Conservation (phyloP, 1,140 invertebrate genomes). For the Coenobita brevimanus region DNA sequence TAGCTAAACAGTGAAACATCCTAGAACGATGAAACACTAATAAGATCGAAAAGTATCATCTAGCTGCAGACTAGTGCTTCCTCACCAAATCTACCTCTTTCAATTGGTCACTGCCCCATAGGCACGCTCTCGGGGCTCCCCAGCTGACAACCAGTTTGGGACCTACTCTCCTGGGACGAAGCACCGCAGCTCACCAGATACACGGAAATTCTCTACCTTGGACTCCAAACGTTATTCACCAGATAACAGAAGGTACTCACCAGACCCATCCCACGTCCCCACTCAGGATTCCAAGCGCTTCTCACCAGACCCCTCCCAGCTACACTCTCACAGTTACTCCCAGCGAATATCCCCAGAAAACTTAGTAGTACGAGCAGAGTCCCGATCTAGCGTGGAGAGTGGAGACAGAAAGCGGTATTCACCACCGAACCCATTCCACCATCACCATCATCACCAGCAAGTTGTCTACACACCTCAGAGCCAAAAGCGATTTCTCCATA, state of each 20-base stretch:
- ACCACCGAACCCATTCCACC: conserved; percentile 35
- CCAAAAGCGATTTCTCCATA: conserved; percentile 66
- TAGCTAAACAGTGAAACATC: no score
- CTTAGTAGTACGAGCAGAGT: conserved; percentile 54
- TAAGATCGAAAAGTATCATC: no score
- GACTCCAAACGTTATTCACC: conserved; percentile 65
- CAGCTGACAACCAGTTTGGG: conserved; percentile 66
- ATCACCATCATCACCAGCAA: conserved; percentile 45
- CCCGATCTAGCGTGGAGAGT: conserved; percentile 62
- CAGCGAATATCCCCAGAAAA: conserved; percentile 58
- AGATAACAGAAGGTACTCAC: conserved; percentile 56
- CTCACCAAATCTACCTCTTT: no score
- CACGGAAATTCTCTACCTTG: conserved; percentile 64
- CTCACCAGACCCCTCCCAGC: no score
- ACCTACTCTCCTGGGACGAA: conserved; percentile 68
- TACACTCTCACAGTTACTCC: background rate
- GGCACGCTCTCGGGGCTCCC: conserved; percentile 63
- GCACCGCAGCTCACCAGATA: conserved; percentile 60
- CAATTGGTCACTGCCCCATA: no score
- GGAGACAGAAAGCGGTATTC: conserved; percentile 52
- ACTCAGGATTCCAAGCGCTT: conserved; percentile 49
- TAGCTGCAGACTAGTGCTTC: no score
- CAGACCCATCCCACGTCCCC: conserved; percentile 50
- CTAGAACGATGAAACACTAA: no score
- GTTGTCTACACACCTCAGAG: conserved; percentile 56